Conservation (phyloP, 2,113 vertebrate genomes). For the Cichladusa arquata region DNA sequence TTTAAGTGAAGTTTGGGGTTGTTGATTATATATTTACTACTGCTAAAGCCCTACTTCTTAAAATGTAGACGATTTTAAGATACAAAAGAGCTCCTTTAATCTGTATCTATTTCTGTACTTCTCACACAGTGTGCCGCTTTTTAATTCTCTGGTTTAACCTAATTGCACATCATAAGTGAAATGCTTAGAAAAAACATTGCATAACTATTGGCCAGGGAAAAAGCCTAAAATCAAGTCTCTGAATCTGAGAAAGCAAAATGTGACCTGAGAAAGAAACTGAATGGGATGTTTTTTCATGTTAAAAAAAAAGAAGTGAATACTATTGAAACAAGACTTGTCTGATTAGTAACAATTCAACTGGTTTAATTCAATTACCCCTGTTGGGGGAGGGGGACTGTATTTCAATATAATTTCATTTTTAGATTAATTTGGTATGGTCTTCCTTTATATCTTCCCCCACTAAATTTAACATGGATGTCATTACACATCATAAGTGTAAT, state of each 20-base stretch:
- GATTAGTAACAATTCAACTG: neutral
- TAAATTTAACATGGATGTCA: slow-evolving; percentile 1
- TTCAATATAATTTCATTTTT: neutral
- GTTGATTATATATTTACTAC: slow-evolving; percentile 27
- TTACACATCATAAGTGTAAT: slow-evolving; percentile 46
- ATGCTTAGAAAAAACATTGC: neutral
- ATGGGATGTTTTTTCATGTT: neutral
- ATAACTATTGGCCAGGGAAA: neutral
- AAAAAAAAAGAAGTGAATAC: neutral
- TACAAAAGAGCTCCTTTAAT: slow-evolving; percentile 22
- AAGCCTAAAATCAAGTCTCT: neutral
- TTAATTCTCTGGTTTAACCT: slow-evolving; percentile 11
- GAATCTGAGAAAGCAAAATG: neutral
- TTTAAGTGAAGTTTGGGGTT: neutral
- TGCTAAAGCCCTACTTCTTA: neutral
- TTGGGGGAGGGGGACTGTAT: neutral
- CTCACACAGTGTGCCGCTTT: neutral
- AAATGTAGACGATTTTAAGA: neutral
- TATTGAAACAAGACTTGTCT: neutral
- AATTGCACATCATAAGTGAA: slow-evolving; percentile 10
- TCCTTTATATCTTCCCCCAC: neutral
- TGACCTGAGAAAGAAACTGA: neutral
- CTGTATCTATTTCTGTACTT: neutral
- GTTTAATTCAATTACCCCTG: neutral
- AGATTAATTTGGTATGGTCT: neutral